Evolutionary conservation across 2,113 vertebrate species (phyloP), one percentile per base, ranked within the genome.

Genomic region (Aldabrachelys gigantea): DNA sequence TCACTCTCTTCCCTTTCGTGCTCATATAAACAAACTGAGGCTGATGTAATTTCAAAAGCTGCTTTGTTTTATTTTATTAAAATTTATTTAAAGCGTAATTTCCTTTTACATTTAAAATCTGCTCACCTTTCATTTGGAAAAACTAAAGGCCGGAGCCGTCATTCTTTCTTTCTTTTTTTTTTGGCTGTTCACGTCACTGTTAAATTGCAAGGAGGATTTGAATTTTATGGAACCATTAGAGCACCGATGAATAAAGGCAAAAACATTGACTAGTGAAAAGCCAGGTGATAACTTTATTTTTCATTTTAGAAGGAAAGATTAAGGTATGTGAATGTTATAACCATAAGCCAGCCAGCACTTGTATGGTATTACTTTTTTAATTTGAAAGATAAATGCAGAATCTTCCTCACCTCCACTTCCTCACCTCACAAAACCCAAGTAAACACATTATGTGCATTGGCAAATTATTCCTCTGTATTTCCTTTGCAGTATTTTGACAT

Each of bases 21-120:
- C 93, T 96, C 95, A 78, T 69, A 94, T 96, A 96, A 98, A 97
- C 96, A 98, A 97, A 97, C 95, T 41, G 91, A 95, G 85, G 96
- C 97, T 98, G 97, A 97, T 96, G 97, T 92, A 96, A 98, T 97
- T 97, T 93, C 52, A 50, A 95, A 89, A 93, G 85, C 89, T 89
- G 93, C 96, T 72, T 72, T 95, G 95, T 92, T 86, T 90, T 93
- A 49, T 94, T 96, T 96, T 94, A 87, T 83, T 72, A 38, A 38
- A 22, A 22, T 38, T 10, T 38, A 38, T 96, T 97, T 95, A 87
- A 92, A 96, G 96, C 95, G 78, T 82, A 94, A 92, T 97, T 95
- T 95, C 84, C 65, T 92, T 76, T 89, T 91, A 90, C 49, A 94
- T 96, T 97, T 93, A 94, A 79, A 31, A 35, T 84, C 93, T 57